A percentile compares a stretch with the other conserved stretches of the same genome.
phyloP scores from a whole-genome alignment of 2,888 invertebrate species.

The Plebejus anna region DNA sequence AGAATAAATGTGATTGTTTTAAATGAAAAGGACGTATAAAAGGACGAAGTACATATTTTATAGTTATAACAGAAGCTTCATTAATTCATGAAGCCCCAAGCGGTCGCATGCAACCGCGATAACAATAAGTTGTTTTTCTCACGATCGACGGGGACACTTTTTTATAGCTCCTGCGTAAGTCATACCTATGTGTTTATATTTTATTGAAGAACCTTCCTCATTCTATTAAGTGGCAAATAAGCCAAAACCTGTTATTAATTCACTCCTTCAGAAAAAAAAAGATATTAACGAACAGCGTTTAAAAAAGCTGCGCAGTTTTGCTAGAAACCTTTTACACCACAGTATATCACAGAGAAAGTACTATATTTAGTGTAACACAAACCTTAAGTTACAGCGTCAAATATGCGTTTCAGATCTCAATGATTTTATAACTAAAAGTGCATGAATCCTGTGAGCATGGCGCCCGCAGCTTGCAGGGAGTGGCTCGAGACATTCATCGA shows the following conservation, averaged over 20 bases:
- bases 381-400: neutral
- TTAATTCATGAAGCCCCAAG: no score
- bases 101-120: no score
- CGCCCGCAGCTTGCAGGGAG: conserved; percentile 24
- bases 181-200: neutral
- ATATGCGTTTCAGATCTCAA: neutral
- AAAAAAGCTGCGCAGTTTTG: neutral
- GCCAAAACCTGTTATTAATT: conserved; percentile 4
- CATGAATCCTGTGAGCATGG: neutral
- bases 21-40: no score
- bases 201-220: neutral
- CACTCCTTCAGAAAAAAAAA: neutral
- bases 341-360: neutral
- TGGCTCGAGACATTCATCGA: conserved; percentile 30
- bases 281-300: neutral
- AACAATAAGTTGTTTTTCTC: no score
- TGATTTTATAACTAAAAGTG: neutral
- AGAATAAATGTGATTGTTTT: neutral
- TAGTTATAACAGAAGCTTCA: no score
- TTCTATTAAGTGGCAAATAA: neutral
- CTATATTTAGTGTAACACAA: neutral
- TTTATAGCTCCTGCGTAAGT: neutral
- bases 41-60: no score
- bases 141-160: neutral
- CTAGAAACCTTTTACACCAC: neutral